Evolutionary conservation across 2,888 invertebrate genomes (phyloP), one percentile per base, ranked within the genome.

Genomic region (Tubulanus polymorphus): DNA sequence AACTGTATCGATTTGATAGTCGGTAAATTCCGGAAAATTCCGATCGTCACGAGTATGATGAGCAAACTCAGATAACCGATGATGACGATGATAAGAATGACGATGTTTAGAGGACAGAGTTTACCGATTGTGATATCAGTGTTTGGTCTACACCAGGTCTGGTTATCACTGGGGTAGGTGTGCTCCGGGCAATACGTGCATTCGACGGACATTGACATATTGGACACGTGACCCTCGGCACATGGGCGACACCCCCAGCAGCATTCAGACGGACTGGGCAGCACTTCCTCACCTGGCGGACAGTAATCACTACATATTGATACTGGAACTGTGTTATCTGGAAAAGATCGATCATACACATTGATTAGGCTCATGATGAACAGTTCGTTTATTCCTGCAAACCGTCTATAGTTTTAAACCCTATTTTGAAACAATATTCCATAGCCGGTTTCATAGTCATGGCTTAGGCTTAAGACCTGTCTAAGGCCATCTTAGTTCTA

Each of bases 161-260:
- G 32, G 32, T 51, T 51, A 20, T 35, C 2, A 12, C 15, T 37
- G 6, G 41, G 18, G 15, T 41, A 23, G 41, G 15, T 8, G 41
- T 41, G 23, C 6, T 20, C 3, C 6, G 18, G 37, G 28, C 51
- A 51, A 8, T 20, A 15, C 3, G 20, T 15, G 15, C 51, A 51
- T 15, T 25, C n/a, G 15, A 10, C 25, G 3, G 3, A 20, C 51
- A 35, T 30, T 5, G 51, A 23, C 3, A n/a, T 6, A 25, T 51
- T 51, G 3, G 51, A 51, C 15, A 51, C 37, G 8, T 25, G 25
- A 8, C 51, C 51, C 23, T 15, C 1, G 10, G 37, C 26, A 23
- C 51, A 51, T 25, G 3, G 32, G 27, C 28, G 37, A 23, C 51
- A 51, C 12, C 41, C 51, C 51, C 51, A 51, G 51, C 51, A 51